Conservation (phyloP, 2,113 vertebrate species). For the Laterallus jamaicensis region DNA sequence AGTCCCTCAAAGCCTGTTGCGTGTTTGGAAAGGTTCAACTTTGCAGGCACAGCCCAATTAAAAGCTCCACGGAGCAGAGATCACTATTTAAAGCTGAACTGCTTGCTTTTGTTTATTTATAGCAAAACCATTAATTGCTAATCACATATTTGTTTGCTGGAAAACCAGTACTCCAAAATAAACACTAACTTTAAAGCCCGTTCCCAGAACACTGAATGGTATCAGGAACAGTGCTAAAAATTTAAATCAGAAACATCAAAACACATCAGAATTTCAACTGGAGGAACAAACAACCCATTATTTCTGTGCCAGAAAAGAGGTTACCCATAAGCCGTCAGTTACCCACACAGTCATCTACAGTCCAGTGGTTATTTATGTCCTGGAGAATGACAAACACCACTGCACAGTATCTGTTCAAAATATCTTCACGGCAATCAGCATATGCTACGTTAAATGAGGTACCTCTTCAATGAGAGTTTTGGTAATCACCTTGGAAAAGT, state of each 20-base stretch:
- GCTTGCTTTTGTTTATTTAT: constrained; percentile 1
- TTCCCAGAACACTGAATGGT: constrained; percentile 14
- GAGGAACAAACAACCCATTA: constrained; percentile 42
- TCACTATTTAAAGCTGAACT: constrained; percentile 33
- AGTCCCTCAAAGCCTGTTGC: background rate
- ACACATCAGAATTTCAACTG: constrained; percentile 29
- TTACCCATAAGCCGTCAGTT: background rate
- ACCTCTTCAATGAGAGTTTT: background rate
- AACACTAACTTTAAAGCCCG: constrained; percentile 26
- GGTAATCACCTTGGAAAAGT: background rate
- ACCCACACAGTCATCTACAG: constrained; percentile 8
- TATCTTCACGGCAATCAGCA: background rate
- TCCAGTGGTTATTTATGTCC: constrained; percentile 23
- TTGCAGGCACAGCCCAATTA: background rate
- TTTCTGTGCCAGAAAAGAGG: constrained; percentile 50
- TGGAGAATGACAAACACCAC: background rate
- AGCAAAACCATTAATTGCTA: constrained; percentile 57
- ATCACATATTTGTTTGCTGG: constrained; percentile 35
- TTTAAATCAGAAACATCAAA: constrained; percentile 62
- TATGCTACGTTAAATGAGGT: background rate
- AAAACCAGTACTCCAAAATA: constrained; percentile 14
- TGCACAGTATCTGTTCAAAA: constrained; percentile 10
- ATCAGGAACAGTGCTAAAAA: constrained; percentile 30
- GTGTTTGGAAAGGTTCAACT: background rate
- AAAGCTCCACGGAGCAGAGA: constrained; percentile 2